phyloP scores from a whole-genome alignment of 2,888 invertebrate species.

The Charanyca ferruginea region DNA sequence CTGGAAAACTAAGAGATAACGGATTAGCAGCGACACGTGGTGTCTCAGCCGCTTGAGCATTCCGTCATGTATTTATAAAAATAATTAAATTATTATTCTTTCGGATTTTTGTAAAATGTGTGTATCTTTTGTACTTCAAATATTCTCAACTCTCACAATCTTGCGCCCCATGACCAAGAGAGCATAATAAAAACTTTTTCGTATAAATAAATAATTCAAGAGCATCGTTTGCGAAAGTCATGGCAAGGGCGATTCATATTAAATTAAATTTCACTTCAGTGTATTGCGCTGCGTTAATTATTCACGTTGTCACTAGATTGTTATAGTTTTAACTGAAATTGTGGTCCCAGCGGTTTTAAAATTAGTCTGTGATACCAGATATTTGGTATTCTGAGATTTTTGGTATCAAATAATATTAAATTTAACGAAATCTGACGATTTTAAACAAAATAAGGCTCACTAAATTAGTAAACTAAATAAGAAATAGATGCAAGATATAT shows the following conservation, averaged over 20 bases:
- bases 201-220: conserved; percentile 76
- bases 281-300: conserved; percentile 58
- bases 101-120: neutral
- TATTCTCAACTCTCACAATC: conserved; percentile 12
- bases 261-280: conserved; percentile 66
- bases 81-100: too few relatives aligned
- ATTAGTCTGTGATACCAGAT: conserved; percentile 17
- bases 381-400: neutral
- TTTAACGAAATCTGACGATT: neutral
- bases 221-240: conserved; percentile 69
- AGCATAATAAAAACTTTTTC: conserved; percentile 76
- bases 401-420: neutral
- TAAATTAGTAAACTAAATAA: too few relatives aligned
- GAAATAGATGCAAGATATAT: too few relatives aligned
- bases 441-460: neutral
- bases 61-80: too few relatives aligned
- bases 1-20: too few relatives aligned
- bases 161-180: conserved; percentile 47
- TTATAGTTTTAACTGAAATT: conserved; percentile 32
- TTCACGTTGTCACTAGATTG: conserved; percentile 45
- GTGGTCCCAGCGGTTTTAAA: conserved; percentile 21
- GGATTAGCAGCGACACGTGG: too few relatives aligned
- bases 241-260: conserved; percentile 62
- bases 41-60: too few relatives aligned
- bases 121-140: neutral